Evolutionary conservation across 2,888 invertebrate species (phyloP), one percentile per base, ranked within the genome.

Genomic region (Holacanthella duospinosa): DNA sequence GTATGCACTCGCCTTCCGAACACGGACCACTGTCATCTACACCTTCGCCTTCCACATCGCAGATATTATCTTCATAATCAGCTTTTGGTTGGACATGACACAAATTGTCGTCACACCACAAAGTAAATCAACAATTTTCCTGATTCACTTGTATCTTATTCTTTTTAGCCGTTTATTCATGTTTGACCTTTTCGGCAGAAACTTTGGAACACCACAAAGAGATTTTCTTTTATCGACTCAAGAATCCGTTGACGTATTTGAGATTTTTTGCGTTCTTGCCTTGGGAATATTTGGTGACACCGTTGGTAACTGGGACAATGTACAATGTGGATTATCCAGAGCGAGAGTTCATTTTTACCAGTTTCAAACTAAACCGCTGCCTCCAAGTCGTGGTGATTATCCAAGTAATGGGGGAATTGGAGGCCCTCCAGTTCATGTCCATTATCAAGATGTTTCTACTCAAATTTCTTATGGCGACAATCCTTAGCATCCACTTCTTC

Each of bases 61-160:
- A 1, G 72, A 72, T 44, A 2, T 70, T 0, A 43, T 72, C 6
- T 71, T 71, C 56, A 43, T 54, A 1, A 16, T 68, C 16, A 67
- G 71, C 43, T 69, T 48, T 27, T 21, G 65, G 21, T 60, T 69
- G 25, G 71, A 71, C 26, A 66, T 67, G 64, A 55, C 67, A 1
- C 66, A 69, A 59, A 56, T 67, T n/a, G 68, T 71, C 26, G 68
- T 72, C 19, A 68, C 66, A 1, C 70, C 72, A 3, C 68, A 68
- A 60, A 67, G 71, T 71, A 62, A 63, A 62, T 36, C 3, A 44
- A 24, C 36, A 25, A 53, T 44, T 25, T 2, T 55, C n/a, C 16
- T 9, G 26, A 28, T 36, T 55, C 25, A 55, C 2, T 36, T 6
- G 36, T 36, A 12, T 6, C 36, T 36, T 16, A 36, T 36, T 36